Evolutionary conservation across 2,888 invertebrate genomes (phyloP), one percentile per base, ranked within the genome.

Genomic region (Caenorhabditis sp.): DNA sequence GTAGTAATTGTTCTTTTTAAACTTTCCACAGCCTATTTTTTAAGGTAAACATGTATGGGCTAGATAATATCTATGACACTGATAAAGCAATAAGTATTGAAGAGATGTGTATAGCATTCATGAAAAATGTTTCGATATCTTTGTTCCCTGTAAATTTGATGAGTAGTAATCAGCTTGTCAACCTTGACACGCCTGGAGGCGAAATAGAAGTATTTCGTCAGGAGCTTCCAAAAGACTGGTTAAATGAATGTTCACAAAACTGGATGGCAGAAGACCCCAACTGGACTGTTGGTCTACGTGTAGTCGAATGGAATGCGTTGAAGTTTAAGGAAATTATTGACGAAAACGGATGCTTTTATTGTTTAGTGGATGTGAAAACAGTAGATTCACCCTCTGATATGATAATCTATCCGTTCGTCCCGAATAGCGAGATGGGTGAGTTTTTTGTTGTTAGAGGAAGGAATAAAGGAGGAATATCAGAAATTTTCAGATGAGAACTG

Each of bases 171-270:
- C 22, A 28, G 26, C 6, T 67, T 1, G 20, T 6, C 3, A 65
- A 65, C 3, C 9, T 62, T 18, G 71, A 64, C 47, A 32, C 15
- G 1, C 44, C 15, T 28, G n/a, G 0, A 15, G 11, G 6, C 22
- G 56, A 50, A 37, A 35, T 11, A 22, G 74, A 74, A 28, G 51
- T 51, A 13, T 74, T 74, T 9, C 50, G 74, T 3, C 15, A 28
- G 4, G 13, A 15, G 4, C 40, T 60, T 2, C 74, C 74, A 0
- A 3, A n/a, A 2, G 60, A 74, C 50, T 74, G 74, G 74, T 3
- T 15, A 22, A 58, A 74, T n/a, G 74, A 74, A 8, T 1, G 13
- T n/a, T 6, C 24, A 1, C 35, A 37, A 8, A 37, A 35, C 20
- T 15, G 9, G 18, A 22, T 20, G 2, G 2, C n/a, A 1, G 32